Base-by-base conservation (phyloP, 2,113 vertebrate species). In the Siniperca chuatsi region DNA sequence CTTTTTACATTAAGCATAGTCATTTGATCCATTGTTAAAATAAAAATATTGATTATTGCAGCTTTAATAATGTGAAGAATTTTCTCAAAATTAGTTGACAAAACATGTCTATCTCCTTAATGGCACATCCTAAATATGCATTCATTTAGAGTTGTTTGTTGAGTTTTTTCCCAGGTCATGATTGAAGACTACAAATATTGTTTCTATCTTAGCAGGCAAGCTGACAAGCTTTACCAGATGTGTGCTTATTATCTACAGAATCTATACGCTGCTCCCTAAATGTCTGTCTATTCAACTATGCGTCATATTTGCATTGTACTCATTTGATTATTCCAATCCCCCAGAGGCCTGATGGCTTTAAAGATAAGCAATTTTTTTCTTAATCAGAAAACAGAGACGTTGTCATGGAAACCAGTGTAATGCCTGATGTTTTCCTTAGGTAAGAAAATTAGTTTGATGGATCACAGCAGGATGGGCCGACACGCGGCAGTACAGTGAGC, bases 341-440 rank as follows among this genome's bases (percentile, higher is more conserved):
- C 72, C 65, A 60, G 46, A 65, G 52, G 62, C 72, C 87, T 81
- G 75, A 71, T 73, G 73, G 80, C 72, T 86, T 77, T 82, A 82
- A 87, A 90, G 75, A 83, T 83, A 83, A 82, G 77, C 68, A 89
- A 74, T 91, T 91, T 90, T 78, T 37, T 33, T 76, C 77, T 88
- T 88, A 82, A 92, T 90, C 80, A 82, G 78, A 83, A 90, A 69
- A 76, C 65, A 69, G 81, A 83, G 57, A 60, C 37, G 85, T 90
- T 0, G 70, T 85, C 93, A 94, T 94, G 87, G 90, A 91, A 92
- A 93, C 92, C 75, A 58, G 60, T 29, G 1, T 75, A 77, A 44
- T 33, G 84, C 83, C 58, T 54, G 40, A 6, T 87, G 83, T 79
- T 64, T 73, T 84, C 72, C 74, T 58, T 37, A 20, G 74, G 48